Conservation (phyloP, 2,113 vertebrate genomes). For the Rhea americana region DNA sequence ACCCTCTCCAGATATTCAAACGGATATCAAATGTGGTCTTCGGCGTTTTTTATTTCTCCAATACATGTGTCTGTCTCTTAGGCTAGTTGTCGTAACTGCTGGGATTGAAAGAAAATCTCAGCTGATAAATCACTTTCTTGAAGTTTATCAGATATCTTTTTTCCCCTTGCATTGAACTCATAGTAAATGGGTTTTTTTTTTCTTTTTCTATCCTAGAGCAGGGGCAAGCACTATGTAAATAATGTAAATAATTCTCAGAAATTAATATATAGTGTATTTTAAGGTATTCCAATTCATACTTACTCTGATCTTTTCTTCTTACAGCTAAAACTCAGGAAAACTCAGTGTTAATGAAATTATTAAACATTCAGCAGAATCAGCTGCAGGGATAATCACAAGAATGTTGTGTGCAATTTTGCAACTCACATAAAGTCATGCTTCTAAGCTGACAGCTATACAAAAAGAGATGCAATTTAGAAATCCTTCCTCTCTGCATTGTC, state of each 20-base stretch:
- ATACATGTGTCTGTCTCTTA: background rate
- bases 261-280: background rate
- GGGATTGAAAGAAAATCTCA: background rate
- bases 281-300: background rate
- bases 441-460: background rate
- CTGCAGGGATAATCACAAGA: background rate
- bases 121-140: background rate
- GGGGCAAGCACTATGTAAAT: background rate
- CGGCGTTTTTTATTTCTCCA: slow-evolving; percentile 2
- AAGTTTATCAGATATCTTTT: background rate
- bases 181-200: background rate
- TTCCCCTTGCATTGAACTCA: background rate
- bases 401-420: background rate
- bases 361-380: background rate
- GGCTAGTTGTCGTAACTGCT: background rate
- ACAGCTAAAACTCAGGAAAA: background rate
- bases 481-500: background rate
- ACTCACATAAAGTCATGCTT: background rate
- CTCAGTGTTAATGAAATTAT: background rate
- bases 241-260: background rate
- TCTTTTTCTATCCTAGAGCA: background rate
- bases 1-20: background rate
- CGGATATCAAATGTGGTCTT: background rate
- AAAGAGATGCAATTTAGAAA: background rate
- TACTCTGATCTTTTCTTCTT: background rate